Conservation (phyloP, 2,797 vertebrate genomes). For the Sebastes iracundus region DNA sequence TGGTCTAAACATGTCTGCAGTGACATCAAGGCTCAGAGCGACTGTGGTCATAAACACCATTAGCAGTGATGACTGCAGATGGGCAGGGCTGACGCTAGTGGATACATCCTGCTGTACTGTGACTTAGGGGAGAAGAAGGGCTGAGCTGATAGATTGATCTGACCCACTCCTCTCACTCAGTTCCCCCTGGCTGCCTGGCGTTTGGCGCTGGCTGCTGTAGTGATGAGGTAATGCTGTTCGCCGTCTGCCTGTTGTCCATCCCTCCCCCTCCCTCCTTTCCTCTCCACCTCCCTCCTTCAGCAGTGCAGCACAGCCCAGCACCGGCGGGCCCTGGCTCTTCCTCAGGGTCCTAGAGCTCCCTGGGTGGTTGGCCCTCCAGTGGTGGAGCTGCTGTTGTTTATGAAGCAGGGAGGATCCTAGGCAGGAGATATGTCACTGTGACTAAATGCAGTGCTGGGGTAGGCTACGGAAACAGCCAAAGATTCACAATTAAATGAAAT, state of each 20-base stretch:
- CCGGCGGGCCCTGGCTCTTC: slow-evolving; percentile 48
- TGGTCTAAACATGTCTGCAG: not conserved
- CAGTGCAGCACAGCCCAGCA: slow-evolving; percentile 75
- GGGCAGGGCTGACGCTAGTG: slow-evolving; percentile 27
- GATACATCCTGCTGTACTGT: slow-evolving; percentile 53
- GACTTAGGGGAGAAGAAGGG: slow-evolving; percentile 35
- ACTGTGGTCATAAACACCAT: slow-evolving; percentile 21
- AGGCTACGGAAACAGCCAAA: not conserved
- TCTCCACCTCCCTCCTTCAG: slow-evolving; percentile 61
- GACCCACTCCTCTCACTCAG: slow-evolving; percentile 66
- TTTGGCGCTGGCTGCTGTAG: slow-evolving; percentile 75
- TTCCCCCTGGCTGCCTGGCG: slow-evolving; percentile 54
- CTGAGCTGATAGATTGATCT: slow-evolving; percentile 69
- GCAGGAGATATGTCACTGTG: not conserved
- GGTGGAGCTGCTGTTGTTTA: slow-evolving; percentile 52
- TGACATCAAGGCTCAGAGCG: slow-evolving; percentile 9
- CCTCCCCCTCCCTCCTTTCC: slow-evolving; percentile 28
- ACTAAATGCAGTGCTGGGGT: not conserved
- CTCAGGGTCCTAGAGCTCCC: slow-evolving; percentile 79
- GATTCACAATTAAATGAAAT: not conserved
- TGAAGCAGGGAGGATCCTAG: slow-evolving; percentile 27
- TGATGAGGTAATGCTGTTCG: slow-evolving; percentile 82
- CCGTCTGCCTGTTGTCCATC: slow-evolving; percentile 70
- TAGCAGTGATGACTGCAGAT: slow-evolving; percentile 37
- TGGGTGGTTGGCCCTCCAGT: slow-evolving; percentile 46